Base-by-base conservation (phyloP, 1,140 invertebrate species). In the Eumeta japonica region DNA sequence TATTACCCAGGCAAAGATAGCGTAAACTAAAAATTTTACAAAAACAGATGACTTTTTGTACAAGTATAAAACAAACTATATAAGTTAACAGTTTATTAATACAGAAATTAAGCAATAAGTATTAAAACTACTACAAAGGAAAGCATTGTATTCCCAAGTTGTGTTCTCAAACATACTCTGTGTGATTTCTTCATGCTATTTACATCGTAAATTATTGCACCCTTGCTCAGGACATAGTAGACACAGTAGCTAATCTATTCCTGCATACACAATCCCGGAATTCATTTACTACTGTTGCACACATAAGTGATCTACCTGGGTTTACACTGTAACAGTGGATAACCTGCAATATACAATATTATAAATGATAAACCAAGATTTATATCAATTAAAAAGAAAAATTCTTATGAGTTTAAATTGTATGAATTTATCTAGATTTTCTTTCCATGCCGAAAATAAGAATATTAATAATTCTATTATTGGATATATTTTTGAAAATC, bases 181-280 rank as follows among this genome's bases (percentile, higher is more conserved):
- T n/a, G n/a, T n/a, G n/a, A n/a, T n/a, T n/a, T n/a, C n/a, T n/a
- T n/a, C n/a, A n/a, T n/a, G n/a, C n/a, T n/a, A n/a, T n/a, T n/a
- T n/a, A n/a, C n/a, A n/a, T n/a, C n/a, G 13, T 11, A 7, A 3
- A 27, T 16, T 10, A 7, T 36, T 0, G 35, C n/a, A 28, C 15
- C 5, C 7, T 15, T 18, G 37, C 42, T 71, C 56, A 68, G 38
- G 66, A 67, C 9, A 45, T 48, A 17, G 60, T 60, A 3, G 67
- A 49, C 1, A 70, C 57, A 1, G 67, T 63, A 29, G 64, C 62
- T 28, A 72, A 50, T 42, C 67, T 58, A 44, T 65, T 72, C 50
- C 59, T 62, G 55, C 67, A 72, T 16, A 72, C 67, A 61, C 65
- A 72, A 54, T 72, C 65, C 64, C 70, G 70, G 49, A 72, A 72